phyloP scores from a whole-genome alignment of 2,797 vertebrate species.

The Lycodopsis pacificus region DNA sequence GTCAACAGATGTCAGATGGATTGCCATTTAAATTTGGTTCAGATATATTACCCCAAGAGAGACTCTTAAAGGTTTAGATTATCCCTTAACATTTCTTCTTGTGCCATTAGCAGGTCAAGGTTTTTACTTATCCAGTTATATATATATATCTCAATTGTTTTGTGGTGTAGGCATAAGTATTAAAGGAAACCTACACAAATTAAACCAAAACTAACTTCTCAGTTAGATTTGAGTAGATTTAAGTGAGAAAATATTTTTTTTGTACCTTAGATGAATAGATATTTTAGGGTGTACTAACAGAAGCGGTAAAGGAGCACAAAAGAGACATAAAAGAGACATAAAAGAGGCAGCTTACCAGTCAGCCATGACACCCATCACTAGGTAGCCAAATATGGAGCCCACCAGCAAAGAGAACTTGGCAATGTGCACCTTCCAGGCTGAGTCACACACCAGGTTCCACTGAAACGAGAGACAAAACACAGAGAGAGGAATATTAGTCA shows the following conservation, averaged over 20 bases:
- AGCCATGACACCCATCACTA: conserved; percentile 97
- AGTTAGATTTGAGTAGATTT: not conserved
- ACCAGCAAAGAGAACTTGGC: conserved; percentile 97
- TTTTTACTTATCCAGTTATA: not conserved
- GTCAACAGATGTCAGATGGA: not conserved
- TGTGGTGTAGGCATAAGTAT: not conserved
- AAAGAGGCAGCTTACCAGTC: conserved; percentile 89
- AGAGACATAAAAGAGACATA: conserved; percentile 12
- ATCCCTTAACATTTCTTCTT: not conserved
- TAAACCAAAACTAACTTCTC: not conserved
- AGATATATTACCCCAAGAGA: not conserved
- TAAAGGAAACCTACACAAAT: not conserved
- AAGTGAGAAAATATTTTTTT: not conserved
- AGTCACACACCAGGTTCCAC: conserved; percentile 98
- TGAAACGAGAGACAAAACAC: conserved; percentile 69
- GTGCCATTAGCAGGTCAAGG: no score
- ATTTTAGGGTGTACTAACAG: not conserved
- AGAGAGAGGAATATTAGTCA: conserved; percentile 17
- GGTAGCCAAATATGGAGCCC: conserved; percentile 97
- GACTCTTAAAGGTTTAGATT: no score
- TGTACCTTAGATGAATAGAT: not conserved
- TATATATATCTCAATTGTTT: not conserved
- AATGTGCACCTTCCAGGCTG: conserved; percentile 97
- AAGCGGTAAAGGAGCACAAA: conserved; percentile 9
- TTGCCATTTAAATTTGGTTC: not conserved